Conservation (phyloP, 2,113 vertebrate genomes). For the Herpailurus yagouaroundi region DNA sequence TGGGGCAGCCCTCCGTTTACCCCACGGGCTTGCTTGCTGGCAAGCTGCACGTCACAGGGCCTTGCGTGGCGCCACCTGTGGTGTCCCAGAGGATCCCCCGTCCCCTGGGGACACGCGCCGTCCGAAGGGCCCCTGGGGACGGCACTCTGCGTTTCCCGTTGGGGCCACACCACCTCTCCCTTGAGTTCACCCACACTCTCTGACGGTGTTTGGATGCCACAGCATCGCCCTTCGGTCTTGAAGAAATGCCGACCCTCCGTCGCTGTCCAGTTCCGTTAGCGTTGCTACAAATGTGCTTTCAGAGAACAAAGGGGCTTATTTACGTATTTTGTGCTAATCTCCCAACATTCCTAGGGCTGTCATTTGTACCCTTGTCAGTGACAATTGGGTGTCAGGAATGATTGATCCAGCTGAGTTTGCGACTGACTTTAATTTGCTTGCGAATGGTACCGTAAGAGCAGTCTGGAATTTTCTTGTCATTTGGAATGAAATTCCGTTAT, state of each 20-base stretch:
- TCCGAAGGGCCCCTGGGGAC: rapidly evolving
- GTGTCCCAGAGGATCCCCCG: background rate
- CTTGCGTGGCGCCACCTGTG: rapidly evolving
- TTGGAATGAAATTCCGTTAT: background rate
- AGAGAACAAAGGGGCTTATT: background rate
- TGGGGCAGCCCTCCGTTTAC: rapidly evolving
- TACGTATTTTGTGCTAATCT: background rate
- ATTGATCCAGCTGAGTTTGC: background rate
- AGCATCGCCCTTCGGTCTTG: rapidly evolving
- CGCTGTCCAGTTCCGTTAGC: rapidly evolving
- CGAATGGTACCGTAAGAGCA: rapidly evolving
- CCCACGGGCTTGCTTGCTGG: rapidly evolving
- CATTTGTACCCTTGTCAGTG: background rate
- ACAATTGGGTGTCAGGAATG: background rate
- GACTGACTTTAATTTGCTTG: conserved; percentile 32
- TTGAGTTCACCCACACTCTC: rapidly evolving
- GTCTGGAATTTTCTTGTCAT: background rate
- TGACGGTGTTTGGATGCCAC: rapidly evolving
- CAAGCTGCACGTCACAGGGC: rapidly evolving
- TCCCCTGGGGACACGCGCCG: rapidly evolving
- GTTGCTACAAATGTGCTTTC: background rate
- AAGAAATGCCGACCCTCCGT: rapidly evolving
- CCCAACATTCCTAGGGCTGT: background rate
- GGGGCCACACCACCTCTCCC: rapidly evolving
- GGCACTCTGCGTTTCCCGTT: rapidly evolving